Evolutionary conservation across 2,113 vertebrate species (phyloP).

Genomic region (Semicossyphus pulcher): DNA sequence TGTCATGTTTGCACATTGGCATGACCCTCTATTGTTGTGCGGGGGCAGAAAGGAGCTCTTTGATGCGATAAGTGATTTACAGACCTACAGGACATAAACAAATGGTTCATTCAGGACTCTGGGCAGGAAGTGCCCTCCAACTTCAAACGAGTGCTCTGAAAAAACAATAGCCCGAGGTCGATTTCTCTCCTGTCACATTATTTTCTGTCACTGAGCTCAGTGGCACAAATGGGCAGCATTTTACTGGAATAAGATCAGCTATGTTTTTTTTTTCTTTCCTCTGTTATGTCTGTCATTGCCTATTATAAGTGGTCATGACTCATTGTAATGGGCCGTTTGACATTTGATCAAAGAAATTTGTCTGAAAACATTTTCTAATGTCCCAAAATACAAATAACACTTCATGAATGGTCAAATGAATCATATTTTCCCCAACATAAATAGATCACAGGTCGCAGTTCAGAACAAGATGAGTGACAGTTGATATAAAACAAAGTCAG

Average conservation of each 20-base stretch:
- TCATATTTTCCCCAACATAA: not conserved
- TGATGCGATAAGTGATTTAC: constrained; percentile 87
- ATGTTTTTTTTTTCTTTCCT: not conserved
- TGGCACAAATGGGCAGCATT: constrained; percentile 48
- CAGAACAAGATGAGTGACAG: too few relatives aligned
- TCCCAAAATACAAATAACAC: not conserved
- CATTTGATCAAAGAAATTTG: not conserved
- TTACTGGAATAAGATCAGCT: constrained; percentile 14
- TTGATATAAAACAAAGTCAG: too few relatives aligned
- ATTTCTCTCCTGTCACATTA: constrained; percentile 61
- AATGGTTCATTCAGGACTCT: constrained; percentile 77
- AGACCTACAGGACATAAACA: constrained; percentile 79
- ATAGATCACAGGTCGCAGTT: too few relatives aligned
- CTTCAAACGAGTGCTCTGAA: constrained; percentile 79
- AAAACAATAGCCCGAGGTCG: constrained; percentile 79
- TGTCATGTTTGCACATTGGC: constrained; percentile 79
- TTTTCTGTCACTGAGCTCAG: constrained; percentile 62
- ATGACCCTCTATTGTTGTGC: constrained; percentile 78
- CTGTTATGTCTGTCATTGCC: not conserved
- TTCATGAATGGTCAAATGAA: too few relatives aligned
- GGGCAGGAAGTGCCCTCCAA: constrained; percentile 81
- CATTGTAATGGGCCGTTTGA: constrained; percentile 7
- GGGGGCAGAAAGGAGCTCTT: constrained; percentile 75
- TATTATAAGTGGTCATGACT: constrained; percentile 21
- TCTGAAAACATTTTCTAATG: not conserved